Evolutionary conservation across 2,113 vertebrate species (phyloP).

Genomic region (Heterochromis multidens): DNA sequence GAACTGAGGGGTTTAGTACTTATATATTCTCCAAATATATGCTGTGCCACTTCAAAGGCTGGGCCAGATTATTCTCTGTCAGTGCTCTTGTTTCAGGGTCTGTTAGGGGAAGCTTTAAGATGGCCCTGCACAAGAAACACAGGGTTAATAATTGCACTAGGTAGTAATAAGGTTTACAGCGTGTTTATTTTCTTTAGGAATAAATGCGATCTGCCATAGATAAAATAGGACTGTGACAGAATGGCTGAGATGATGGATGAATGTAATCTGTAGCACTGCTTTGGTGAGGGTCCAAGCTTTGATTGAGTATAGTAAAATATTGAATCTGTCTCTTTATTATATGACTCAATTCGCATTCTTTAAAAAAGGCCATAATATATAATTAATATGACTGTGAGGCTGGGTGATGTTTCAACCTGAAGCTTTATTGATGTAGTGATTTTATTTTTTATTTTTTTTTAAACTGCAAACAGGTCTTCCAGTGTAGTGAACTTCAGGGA

Average conservation of each 20-base stretch:
- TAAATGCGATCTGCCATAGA: conserved; percentile 43
- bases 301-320: conserved; percentile 18
- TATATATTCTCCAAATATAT: not conserved
- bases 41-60: conserved; percentile 34
- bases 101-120: conserved; percentile 43
- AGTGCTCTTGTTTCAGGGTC: conserved; percentile 14
- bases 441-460: not conserved
- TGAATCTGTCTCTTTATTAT: conserved; percentile 11
- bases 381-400: conserved; percentile 14
- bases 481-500: conserved; percentile 13
- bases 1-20: not conserved
- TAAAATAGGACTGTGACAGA: conserved; percentile 15
- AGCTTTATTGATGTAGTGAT: conserved; percentile 13
- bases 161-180: conserved; percentile 59
- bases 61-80: conserved; percentile 20
- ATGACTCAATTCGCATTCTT: not conserved
- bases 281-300: conserved; percentile 18
- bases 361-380: conserved; percentile 11
- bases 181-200: not conserved
- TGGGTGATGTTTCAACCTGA: not conserved
- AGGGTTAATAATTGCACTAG: conserved; percentile 73
- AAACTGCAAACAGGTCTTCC: conserved; percentile 50
- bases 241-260: conserved; percentile 52
- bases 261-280: conserved; percentile 68
- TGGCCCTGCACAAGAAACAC: conserved; percentile 53